phyloP scores from a whole-genome alignment of 2,888 invertebrate species.

The Cosmopolites sordidus region DNA sequence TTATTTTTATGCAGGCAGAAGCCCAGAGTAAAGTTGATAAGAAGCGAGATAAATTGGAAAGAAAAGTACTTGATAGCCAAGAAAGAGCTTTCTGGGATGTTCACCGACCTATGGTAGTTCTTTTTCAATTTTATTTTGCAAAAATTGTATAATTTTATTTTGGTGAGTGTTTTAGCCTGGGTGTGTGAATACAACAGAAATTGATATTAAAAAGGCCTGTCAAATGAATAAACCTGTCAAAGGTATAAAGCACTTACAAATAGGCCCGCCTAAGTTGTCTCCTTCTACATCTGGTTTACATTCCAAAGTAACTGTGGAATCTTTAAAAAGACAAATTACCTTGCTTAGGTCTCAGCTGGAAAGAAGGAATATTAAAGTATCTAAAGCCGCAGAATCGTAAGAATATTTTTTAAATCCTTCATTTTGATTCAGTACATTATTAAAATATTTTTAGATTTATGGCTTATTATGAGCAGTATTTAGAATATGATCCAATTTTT shows the following conservation, averaged over 20 bases:
- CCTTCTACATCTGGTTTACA: conserved; percentile 50
- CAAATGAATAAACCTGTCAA: conserved; percentile 55
- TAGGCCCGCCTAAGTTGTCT: conserved; percentile 56
- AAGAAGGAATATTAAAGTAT: conserved; percentile 82
- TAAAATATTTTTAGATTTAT: conserved; percentile 61
- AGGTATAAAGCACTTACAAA: conserved; percentile 46
- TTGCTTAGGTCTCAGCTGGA: conserved; percentile 75
- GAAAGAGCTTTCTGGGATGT: conserved; percentile 99
- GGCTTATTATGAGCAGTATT: conserved; percentile 91
- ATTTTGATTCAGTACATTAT: too few relatives aligned
- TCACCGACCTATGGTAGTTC: conserved; percentile 90
- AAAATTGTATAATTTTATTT: too few relatives aligned
- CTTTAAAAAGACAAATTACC: conserved; percentile 64
- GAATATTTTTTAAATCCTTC: conserved; percentile 47
- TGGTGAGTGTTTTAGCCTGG: conserved; percentile 72
- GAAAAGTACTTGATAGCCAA: conserved; percentile 97
- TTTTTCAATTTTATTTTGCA: conserved; percentile 13
- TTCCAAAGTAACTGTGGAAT: conserved; percentile 43
- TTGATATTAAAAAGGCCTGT: conserved; percentile 95
- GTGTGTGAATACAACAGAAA: conserved; percentile 97
- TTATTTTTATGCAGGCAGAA: conserved; percentile 98
- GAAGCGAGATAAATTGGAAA: conserved; percentile 94
- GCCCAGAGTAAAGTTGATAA: conserved; percentile 94
- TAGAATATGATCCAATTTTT: conserved; percentile 93
- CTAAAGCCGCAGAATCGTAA: conserved; percentile 92